Evolutionary conservation across 92 coral and sea anemone species (phyloP), one percentile per base, ranked within the genome.

Genomic region (Zoanthus solanderi): DNA sequence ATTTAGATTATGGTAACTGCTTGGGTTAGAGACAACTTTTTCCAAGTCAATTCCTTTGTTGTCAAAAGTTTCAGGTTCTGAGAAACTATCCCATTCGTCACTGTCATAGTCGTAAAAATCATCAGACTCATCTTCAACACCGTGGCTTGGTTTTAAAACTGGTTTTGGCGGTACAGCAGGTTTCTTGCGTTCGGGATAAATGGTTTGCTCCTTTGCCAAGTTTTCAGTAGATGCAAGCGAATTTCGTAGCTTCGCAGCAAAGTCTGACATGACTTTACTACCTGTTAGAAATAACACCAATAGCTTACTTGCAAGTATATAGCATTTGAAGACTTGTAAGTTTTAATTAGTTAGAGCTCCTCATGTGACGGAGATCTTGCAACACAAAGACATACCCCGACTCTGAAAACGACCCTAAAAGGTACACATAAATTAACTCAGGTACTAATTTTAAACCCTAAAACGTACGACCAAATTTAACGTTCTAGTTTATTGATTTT

Each of bases 11-110:
- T 16, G 17, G 12, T 77, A 31, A 11, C 29, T 12, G 28, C 82
- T 15, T 52, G 30, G 29, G 16, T 52, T 12, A 5, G 48, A 9
- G 9, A 29, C n/a, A 31, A 29, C 46, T 32, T 77, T 77, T 53
- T 77, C 82, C 37, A 66, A 54, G 3, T 48, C 17, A 13, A 48
- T 29, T 13, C 80, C 80, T 17, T 76, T 28, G 60, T 76, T 52
- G 18, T 76, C 80, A 6, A 28, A 17, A 28, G 14, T 17, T 52
- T 77, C 82, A 29, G 82, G 18, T 44, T 77, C 82, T 53, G 82
- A 77, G n/a, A 29, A 77, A 37, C 82, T 77, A 6, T 56, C 67
- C 82, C 82, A 77, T 30, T 77, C 82, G 12, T 77, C 82, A 31
- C 82, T 77, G 47, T 77, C 82, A 9, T 77, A 77, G 15, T 77